Evolutionary conservation across 1,140 invertebrate species (phyloP).

Genomic region (Asbolus verrucosus): DNA sequence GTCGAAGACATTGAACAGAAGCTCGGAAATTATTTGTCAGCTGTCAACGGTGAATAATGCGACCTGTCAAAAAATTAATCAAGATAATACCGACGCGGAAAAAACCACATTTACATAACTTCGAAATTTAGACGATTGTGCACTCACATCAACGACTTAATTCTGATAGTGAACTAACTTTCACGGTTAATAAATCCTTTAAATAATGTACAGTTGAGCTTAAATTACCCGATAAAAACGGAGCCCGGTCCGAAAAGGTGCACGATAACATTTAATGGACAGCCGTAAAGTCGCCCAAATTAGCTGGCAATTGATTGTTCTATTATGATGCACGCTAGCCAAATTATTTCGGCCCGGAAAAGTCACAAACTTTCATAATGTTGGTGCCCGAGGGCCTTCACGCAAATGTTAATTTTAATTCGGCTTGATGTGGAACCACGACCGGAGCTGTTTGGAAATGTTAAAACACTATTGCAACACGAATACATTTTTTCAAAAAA

Average conservation of each 20-base stretch:
- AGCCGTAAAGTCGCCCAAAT: constrained; percentile 17
- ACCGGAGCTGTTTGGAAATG: too few relatives aligned
- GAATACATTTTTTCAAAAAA: too few relatives aligned
- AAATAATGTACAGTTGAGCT: constrained; percentile 22
- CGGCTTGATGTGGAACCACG: too few relatives aligned
- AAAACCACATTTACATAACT: constrained; percentile 12
- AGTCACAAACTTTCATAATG: too few relatives aligned
- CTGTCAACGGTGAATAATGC: constrained; percentile 30
- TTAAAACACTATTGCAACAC: too few relatives aligned
- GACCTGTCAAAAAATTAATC: constrained; percentile 23
- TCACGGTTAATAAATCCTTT: constrained; percentile 29
- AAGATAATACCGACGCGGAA: constrained; percentile 11
- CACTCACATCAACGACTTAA: constrained; percentile 25
- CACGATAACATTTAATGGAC: constrained; percentile 19
- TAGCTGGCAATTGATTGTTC: constrained; percentile 19
- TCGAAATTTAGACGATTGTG: constrained; percentile 29
- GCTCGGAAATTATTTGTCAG: constrained; percentile 36
- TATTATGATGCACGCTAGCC: background rate
- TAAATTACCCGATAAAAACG: constrained; percentile 28
- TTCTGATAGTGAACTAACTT: constrained; percentile 19
- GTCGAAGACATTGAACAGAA: constrained; percentile 21
- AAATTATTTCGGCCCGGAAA: constrained; percentile 4
- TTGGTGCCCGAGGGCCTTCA: too few relatives aligned
- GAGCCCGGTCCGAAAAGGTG: background rate
- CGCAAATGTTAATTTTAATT: too few relatives aligned